phyloP scores from a whole-genome alignment of 2,888 invertebrate species.

The Apodemia zela region DNA sequence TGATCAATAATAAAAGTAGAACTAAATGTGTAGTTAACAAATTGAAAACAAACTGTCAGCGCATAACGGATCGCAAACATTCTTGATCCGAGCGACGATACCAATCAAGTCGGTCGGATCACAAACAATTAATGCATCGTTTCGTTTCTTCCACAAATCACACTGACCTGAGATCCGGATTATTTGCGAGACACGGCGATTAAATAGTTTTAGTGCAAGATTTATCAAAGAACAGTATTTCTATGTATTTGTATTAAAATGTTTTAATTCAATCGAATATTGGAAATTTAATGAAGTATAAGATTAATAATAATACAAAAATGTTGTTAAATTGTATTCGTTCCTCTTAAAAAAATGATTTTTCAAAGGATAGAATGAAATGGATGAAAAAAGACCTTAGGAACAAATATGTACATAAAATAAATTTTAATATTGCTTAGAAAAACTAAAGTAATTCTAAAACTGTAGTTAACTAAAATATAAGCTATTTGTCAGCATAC shows the following conservation, averaged over 20 bases:
- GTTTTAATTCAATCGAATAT: too few relatives aligned
- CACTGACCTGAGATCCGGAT: slow-evolving; percentile 3
- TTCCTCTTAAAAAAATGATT: too few relatives aligned
- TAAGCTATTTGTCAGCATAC: too few relatives aligned
- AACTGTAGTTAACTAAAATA: too few relatives aligned
- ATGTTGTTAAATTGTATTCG: too few relatives aligned
- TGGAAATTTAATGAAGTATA: too few relatives aligned
- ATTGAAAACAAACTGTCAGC: slow-evolving; percentile 18
- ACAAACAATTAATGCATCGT: slow-evolving; percentile 31
- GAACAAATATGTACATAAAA: too few relatives aligned
- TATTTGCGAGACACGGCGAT: slow-evolving; percentile 12
- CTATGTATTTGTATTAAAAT: neutral
- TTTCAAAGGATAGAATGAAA: too few relatives aligned
- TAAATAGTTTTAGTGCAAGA: slow-evolving; percentile 15
- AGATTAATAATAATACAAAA: too few relatives aligned
- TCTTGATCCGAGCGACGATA: slow-evolving; percentile 25
- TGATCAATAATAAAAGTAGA: slow-evolving; percentile 6
- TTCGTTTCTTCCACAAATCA: slow-evolving; percentile 27
- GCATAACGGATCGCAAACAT: slow-evolving; percentile 15
- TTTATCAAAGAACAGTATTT: neutral
- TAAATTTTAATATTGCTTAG: too few relatives aligned
- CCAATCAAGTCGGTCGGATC: slow-evolving; percentile 22
- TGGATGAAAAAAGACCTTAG: too few relatives aligned
- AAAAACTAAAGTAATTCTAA: too few relatives aligned
- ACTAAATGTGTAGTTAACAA: slow-evolving; percentile 5